Base-by-base conservation (phyloP, 2,113 vertebrate genomes). In the Rissa tridactyla region DNA sequence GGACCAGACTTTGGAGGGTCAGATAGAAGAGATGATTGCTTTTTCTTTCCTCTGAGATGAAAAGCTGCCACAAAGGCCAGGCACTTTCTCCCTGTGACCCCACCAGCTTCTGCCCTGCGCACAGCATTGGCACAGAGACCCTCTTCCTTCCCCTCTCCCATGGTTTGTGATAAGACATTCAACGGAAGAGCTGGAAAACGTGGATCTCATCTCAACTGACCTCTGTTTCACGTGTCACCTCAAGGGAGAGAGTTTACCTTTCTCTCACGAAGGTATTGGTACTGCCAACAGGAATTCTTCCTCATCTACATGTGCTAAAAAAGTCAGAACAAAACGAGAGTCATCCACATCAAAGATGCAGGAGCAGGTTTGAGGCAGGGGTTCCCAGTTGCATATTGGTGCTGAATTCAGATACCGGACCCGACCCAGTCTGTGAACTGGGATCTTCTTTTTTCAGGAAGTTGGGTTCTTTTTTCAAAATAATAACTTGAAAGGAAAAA, bases 121-220 rank as follows among this genome's bases (percentile, higher is more conserved):
- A 15, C n/a, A 34, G 51, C 58, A 26, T 3, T 30, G 21, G n/a
- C 46, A 47, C 58, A 38, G 32, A 68, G n/a, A 15, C 11, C 38
- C 32, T 42, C 54, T 70, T 46, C 26, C 36, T 52, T 29, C 16
- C 62, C 3, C 0, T 8, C 65, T 52, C 15, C 61, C 1, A 0
- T 0, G 0, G 6, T 29, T 64, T 55, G 13, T 20, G n/a, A 23
- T 64, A 54, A 82, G 46, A 36, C 1, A 3, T 47, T 57, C 13
- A 34, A 34, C 1, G 4, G 47, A 86, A 72, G 57, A 38, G 7
- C 19, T 86, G 42, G 9, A 60, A 42, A 76, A 42, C 0, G 0
- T 2, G 15, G n/a, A 62, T 29, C 34, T 64, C 27, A 55, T 68
- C n/a, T 82, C 57, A 51, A 0, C 8, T 76, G 64, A 29, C 5